Conservation (phyloP, 2,888 invertebrate genomes). For the Sisyra terminalis region DNA sequence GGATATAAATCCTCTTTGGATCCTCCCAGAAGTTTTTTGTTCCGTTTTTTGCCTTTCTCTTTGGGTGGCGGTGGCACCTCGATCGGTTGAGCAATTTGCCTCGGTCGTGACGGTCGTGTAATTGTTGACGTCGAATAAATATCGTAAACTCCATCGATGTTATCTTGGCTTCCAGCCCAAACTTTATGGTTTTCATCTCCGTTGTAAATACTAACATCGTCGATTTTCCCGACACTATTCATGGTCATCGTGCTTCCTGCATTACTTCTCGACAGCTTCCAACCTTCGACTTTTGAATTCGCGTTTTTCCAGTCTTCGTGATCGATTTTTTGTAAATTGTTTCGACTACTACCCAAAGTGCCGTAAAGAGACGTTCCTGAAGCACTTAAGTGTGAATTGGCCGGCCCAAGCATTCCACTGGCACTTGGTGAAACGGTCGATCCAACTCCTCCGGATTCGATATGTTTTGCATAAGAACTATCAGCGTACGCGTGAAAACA, state of each 20-base stretch:
- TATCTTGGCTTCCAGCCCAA: conserved; percentile 70
- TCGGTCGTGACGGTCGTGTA: conserved; percentile 53
- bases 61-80: conserved; percentile 74
- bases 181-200: conserved; percentile 90
- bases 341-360: conserved; percentile 8
- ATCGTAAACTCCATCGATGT: conserved; percentile 56
- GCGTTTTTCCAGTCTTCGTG: conserved; percentile 9
- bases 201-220: conserved; percentile 71
- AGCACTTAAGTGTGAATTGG: neutral
- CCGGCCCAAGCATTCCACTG: conserved; percentile 7
- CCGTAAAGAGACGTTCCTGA: conserved; percentile 11
- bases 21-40: conserved; percentile 38
- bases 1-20: conserved; percentile 41
- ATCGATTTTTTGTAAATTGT: conserved; percentile 8
- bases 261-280: conserved; percentile 33
- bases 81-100: conserved; percentile 64
- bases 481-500: conserved; percentile 97
- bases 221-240: conserved; percentile 42
- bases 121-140: conserved; percentile 38
- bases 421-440: conserved; percentile 16
- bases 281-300: conserved; percentile 30
- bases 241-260: conserved; percentile 42
- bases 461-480: conserved; percentile 77
- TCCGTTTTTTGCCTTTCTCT: conserved; percentile 43
- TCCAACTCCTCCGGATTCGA: conserved; percentile 38